A percentile compares a stretch with the other conserved stretches of the same genome.
phyloP scores from a whole-genome alignment of 92 coral and sea anemone species.

The Diadumene lineata region DNA sequence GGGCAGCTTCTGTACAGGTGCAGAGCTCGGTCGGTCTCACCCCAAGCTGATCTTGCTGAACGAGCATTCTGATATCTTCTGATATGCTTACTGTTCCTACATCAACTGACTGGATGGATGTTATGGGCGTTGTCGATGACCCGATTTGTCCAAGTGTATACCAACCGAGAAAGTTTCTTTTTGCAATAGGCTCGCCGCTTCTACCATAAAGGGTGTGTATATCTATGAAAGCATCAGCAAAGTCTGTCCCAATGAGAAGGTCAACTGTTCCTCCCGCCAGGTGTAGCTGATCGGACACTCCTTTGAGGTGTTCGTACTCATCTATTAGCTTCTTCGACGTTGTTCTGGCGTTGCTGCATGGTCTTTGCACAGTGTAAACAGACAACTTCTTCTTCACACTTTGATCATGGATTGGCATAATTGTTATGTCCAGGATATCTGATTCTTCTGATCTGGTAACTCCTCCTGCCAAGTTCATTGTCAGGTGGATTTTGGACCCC shows the following conservation, averaged over 20 bases:
- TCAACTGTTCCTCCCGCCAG: slow-evolving; percentile 54
- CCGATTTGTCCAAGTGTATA: slow-evolving; percentile 38
- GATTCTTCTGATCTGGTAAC: slow-evolving; percentile 48
- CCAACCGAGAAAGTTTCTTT: slow-evolving; percentile 47
- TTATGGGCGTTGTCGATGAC: not conserved
- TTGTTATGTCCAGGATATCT: slow-evolving; percentile 42
- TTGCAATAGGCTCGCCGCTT: slow-evolving; percentile 51
- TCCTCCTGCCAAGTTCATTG: slow-evolving; percentile 70
- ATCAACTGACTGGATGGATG: slow-evolving; percentile 21
- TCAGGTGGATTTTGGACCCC: slow-evolving; percentile 50
- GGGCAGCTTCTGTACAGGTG: slow-evolving; percentile 33
- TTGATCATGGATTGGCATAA: slow-evolving; percentile 48
- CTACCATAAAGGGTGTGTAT: slow-evolving; percentile 27
- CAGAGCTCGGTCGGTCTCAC: slow-evolving; percentile 54
- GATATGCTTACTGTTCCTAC: slow-evolving; percentile 26
- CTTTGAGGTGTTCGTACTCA: slow-evolving; percentile 35
- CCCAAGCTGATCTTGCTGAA: slow-evolving; percentile 42
- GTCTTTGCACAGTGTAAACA: slow-evolving; percentile 65
- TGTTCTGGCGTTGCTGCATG: slow-evolving; percentile 62
- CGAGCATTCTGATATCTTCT: slow-evolving; percentile 25
- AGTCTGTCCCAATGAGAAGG: slow-evolving; percentile 60
- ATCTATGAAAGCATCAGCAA: slow-evolving; percentile 56
- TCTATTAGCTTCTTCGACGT: slow-evolving; percentile 33
- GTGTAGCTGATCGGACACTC: slow-evolving; percentile 31
- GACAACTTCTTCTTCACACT: slow-evolving; percentile 35